Evolutionary conservation across 2,113 vertebrate genomes (phyloP).

Genomic region (Pseudopodoces humilis): DNA sequence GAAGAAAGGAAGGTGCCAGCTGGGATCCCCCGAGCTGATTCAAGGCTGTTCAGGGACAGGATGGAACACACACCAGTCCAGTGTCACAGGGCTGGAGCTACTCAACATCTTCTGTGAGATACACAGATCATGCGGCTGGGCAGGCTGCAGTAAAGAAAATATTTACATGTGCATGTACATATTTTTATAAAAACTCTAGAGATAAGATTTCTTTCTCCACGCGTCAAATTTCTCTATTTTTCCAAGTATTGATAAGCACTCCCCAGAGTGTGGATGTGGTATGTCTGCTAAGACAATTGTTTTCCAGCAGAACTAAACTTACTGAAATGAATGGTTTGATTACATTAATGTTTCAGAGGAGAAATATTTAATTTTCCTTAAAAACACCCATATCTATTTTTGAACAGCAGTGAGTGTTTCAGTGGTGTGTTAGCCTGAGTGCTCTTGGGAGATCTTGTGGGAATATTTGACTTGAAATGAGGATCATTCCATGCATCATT

Average conservation of each 20-base stretch:
- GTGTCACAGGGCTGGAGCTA: rapidly evolving
- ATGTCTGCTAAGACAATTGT: neutral
- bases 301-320: neutral
- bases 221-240: neutral
- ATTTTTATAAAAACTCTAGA: neutral
- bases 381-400: neutral
- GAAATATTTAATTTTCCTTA: neutral
- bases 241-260: neutral
- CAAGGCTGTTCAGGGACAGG: neutral
- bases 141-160: neutral
- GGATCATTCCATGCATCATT: neutral
- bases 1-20: neutral
- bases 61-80: rapidly evolving
- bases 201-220: neutral
- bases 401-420: neutral
- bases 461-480: neutral
- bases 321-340: neutral
- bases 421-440: neutral
- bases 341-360: neutral
- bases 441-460: neutral
- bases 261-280: neutral
- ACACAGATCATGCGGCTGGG: rapidly evolving
- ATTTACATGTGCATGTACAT: too few relatives aligned
- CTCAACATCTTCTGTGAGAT: neutral
- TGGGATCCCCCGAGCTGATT: rapidly evolving